phyloP scores from a whole-genome alignment of 2,113 vertebrate species.

The Galemys pyrenaicus region DNA sequence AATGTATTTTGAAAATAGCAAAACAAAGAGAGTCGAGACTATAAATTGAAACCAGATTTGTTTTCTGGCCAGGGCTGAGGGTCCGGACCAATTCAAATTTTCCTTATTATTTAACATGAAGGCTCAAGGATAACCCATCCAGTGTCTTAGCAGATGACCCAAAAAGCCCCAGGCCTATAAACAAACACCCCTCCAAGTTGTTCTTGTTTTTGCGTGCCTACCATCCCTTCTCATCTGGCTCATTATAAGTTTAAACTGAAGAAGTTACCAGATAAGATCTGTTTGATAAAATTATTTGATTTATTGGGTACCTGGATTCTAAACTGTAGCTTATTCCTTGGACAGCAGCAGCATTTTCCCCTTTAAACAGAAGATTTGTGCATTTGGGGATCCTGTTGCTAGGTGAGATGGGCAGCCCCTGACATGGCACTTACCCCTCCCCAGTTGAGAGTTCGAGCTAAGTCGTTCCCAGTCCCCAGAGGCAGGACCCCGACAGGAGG shows the following conservation, averaged over 20 bases:
- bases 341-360: rapidly evolving
- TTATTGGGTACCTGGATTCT: not conserved
- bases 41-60: not conserved
- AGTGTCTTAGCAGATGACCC: not conserved
- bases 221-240: not conserved
- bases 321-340: not conserved
- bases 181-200: not conserved
- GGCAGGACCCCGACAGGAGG: slow-evolving; percentile 97
- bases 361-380: not conserved
- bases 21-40: not conserved
- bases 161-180: not conserved
- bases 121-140: not conserved
- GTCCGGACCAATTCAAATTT: not conserved
- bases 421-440: slow-evolving; percentile 92
- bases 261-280: not conserved
- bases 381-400: too few relatives aligned
- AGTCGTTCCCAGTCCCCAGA: slow-evolving; percentile 96
- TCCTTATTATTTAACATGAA: not conserved
- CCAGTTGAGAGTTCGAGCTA: slow-evolving; percentile 97
- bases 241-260: not conserved
- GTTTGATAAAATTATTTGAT: too few relatives aligned
- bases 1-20: not conserved
- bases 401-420: rapidly evolving
- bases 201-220: not conserved
- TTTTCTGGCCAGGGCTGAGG: not conserved